A percentile compares a stretch with the other conserved stretches of the same genome.
phyloP scores from a whole-genome alignment of 2,113 vertebrate species.

The Halichoerus grypus region DNA sequence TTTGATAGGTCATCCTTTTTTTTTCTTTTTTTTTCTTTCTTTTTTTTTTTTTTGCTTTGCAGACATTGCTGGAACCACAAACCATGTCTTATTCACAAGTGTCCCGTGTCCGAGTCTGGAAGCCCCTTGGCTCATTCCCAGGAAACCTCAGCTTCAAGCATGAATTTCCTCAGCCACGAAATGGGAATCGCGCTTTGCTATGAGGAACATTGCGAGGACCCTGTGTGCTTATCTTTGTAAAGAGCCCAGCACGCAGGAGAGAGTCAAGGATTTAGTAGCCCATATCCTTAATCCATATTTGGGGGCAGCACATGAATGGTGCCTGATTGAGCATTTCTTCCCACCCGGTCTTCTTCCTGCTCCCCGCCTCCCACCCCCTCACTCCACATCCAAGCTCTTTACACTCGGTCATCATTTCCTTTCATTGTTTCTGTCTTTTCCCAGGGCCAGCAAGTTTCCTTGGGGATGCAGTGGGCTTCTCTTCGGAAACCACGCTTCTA shows the following conservation, averaged over 20 bases:
- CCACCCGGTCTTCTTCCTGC: neutral
- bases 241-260: neutral
- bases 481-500: neutral
- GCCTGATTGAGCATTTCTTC: neutral
- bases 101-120: neutral
- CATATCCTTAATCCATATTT: neutral
- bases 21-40: neutral
- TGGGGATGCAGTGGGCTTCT: neutral
- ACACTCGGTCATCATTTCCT: neutral
- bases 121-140: neutral
- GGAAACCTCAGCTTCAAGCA: neutral
- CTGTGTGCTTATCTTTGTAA: neutral
- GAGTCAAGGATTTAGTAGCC: neutral
- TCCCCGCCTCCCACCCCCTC: neutral
- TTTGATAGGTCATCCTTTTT: neutral
- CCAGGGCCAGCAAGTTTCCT: neutral
- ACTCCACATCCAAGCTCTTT: neutral
- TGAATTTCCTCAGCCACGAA: neutral
- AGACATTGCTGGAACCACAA: neutral
- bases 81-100: neutral
- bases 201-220: neutral
- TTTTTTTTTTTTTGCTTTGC: neutral
- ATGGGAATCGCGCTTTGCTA: neutral
- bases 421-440: conserved; percentile 1
- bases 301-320: neutral